Percentiles rank a stretch among this genome's conserved stretches.
Evolutionary conservation across 2,113 vertebrate genomes (phyloP).

Genomic region (Paedocypris sp.): DNA sequence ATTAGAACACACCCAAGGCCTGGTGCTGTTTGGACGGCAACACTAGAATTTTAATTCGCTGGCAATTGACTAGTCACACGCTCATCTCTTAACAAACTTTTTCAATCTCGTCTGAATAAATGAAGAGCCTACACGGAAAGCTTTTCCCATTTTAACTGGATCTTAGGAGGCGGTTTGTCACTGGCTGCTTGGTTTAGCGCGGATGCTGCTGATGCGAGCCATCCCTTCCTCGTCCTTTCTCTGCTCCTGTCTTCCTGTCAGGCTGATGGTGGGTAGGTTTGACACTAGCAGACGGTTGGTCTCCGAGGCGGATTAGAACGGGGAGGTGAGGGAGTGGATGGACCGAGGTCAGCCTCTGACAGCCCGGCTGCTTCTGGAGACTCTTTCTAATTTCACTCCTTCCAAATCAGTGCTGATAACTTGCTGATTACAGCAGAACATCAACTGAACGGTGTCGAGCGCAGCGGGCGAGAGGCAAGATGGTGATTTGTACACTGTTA

Average conservation of each 20-base stretch:
- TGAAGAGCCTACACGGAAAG: slow-evolving; percentile 32
- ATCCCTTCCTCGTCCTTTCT: neutral
- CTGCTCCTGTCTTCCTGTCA: slow-evolving; percentile 5
- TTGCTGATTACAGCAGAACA: slow-evolving; percentile 5
- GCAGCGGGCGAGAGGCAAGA: no score
- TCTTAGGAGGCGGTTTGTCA: slow-evolving; percentile 46
- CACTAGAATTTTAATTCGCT: slow-evolving; percentile 55
- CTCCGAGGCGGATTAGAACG: slow-evolving; percentile 27
- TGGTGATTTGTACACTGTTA: no score
- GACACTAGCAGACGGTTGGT: slow-evolving; percentile 11
- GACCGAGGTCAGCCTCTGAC: slow-evolving; percentile 33
- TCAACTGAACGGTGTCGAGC: neutral
- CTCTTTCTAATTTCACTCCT: slow-evolving; percentile 28
- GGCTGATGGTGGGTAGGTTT: slow-evolving; percentile 5
- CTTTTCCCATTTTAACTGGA: slow-evolving; percentile 54
- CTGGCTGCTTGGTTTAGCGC: slow-evolving; percentile 9
- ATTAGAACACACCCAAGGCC: slow-evolving; percentile 20
- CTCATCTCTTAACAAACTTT: slow-evolving; percentile 2
- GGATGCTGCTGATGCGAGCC: neutral
- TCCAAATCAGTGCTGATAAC: slow-evolving; percentile 27
- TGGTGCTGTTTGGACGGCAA: slow-evolving; percentile 23
- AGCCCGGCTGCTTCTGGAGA: slow-evolving; percentile 16
- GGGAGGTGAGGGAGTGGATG: slow-evolving; percentile 23
- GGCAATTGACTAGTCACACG: neutral
- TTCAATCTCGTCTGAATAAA: slow-evolving; percentile 44